These are phyloP conservation scores for Lepus townsendii DNA, from an alignment of 2,797 vertebrate genomes.

Conservation along the genomic window DNA sequence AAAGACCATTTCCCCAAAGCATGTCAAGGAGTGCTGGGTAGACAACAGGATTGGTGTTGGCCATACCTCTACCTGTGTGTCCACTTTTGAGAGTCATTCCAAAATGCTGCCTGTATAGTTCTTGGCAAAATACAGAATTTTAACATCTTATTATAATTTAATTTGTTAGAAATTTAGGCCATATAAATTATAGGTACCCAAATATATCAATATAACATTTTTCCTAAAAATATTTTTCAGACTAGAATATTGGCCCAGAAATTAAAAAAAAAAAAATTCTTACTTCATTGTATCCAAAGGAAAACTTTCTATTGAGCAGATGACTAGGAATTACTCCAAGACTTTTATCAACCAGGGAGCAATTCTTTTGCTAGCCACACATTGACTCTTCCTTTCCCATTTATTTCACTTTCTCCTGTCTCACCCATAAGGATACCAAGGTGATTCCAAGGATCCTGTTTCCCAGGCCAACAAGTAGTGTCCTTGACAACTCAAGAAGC, in stretches of 20 bases:
- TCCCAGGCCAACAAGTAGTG: not conserved
- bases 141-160: not conserved
- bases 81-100: not conserved
- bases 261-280: not conserved
- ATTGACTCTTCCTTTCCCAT: not conserved
- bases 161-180: not conserved
- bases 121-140: not conserved
- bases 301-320: not conserved
- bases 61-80: not conserved
- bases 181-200: not conserved
- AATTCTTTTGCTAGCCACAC: slow-evolving; percentile 16
- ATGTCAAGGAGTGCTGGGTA: not conserved
- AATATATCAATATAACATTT: not conserved
- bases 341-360: not conserved
- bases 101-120: slow-evolving; percentile 20
- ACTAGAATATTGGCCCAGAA: not conserved
- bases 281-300: not conserved
- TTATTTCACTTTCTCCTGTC: not conserved
- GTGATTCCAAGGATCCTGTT: not conserved
- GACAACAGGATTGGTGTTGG: not conserved
- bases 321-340: not conserved
- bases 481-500: not conserved
- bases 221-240: slow-evolving; percentile 27
- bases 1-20: not conserved
- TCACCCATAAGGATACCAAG: not conserved